These are phyloP conservation scores for Coregonus clupeaformis DNA, from an alignment of 2,113 vertebrate genomes.

Conservation along the genomic window DNA sequence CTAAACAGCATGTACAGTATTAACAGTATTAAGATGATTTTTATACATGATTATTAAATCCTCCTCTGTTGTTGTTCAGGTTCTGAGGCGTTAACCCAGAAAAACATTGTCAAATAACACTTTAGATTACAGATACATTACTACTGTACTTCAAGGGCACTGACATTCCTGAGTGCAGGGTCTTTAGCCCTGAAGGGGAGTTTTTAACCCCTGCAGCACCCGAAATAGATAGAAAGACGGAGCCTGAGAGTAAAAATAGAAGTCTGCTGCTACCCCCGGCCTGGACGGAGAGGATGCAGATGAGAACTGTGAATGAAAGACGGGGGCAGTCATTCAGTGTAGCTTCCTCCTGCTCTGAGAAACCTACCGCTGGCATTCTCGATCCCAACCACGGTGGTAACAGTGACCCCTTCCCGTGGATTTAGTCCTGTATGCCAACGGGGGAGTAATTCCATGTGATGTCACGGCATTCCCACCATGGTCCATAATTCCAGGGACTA, in stretches of 20 bases:
- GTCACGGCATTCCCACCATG: neutral
- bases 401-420: conserved; percentile 44
- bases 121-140: neutral
- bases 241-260: conserved; percentile 49
- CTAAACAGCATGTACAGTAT: neutral
- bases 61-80: conserved; percentile 15
- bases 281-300: conserved; percentile 36
- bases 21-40: conserved; percentile 8
- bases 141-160: neutral
- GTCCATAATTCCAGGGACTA: conserved; percentile 15
- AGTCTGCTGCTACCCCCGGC: conserved; percentile 28
- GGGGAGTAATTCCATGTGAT: conserved; percentile 37
- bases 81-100: conserved; percentile 8
- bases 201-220: conserved; percentile 34
- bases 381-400: conserved; percentile 12
- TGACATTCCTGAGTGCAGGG: conserved; percentile 21
- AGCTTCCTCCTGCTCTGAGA: conserved; percentile 21
- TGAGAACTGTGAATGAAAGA: conserved; percentile 46
- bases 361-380: conserved; percentile 33
- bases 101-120: neutral
- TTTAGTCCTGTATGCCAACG: conserved; percentile 22
- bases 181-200: conserved; percentile 39
- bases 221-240: conserved; percentile 39
- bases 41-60: conserved; percentile 7
- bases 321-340: conserved; percentile 3